phyloP scores from a whole-genome alignment of 2,888 invertebrate species.

The Muschampia plurimacula region DNA sequence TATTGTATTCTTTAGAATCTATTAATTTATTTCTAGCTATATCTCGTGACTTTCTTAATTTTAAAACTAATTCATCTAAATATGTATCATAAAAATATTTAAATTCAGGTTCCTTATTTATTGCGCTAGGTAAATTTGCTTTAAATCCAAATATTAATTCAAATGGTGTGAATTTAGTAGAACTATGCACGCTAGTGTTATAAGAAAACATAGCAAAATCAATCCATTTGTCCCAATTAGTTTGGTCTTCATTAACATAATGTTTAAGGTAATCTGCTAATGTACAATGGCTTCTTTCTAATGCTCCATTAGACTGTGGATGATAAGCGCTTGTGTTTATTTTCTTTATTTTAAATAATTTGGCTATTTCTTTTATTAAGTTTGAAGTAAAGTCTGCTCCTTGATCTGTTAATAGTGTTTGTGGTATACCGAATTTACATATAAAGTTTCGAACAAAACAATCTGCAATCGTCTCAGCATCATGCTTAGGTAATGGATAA shows the following conservation, averaged over 20 bases:
- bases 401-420: background rate
- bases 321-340: constrained; percentile 2
- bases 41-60: constrained; percentile 44
- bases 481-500: constrained; percentile 41
- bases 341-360: background rate
- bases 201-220: constrained; percentile 3
- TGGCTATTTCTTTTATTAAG: background rate
- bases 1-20: constrained; percentile 39
- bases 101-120: constrained; percentile 45
- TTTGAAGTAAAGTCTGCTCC: background rate
- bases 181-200: background rate
- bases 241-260: constrained; percentile 54
- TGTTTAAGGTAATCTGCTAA: constrained; percentile 58
- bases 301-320: background rate
- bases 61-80: constrained; percentile 47
- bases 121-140: background rate
- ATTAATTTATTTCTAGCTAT: constrained; percentile 42
- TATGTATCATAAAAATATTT: constrained; percentile 50
- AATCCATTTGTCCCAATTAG: constrained; percentile 51
- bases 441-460: constrained; percentile 38
- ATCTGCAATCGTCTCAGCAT: constrained; percentile 54
- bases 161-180: constrained; percentile 9
- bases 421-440: background rate
- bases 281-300: constrained; percentile 38
- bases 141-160: constrained; percentile 7